Evolutionary conservation across 2,888 invertebrate genomes (phyloP).

Genomic region (Drosophila gaucha): DNA sequence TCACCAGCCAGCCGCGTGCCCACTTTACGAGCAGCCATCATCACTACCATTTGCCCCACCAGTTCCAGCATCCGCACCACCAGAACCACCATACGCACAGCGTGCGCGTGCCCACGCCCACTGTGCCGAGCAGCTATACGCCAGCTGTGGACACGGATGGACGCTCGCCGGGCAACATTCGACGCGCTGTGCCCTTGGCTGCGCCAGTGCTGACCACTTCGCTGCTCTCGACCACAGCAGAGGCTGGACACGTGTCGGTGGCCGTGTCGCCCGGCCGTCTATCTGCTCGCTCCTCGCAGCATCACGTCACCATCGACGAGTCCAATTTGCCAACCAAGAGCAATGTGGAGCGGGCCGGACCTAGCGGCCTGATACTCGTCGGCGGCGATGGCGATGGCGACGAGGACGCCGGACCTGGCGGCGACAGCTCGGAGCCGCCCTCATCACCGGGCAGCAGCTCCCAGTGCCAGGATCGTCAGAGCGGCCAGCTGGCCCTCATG

Average conservation of each 20-base stretch:
- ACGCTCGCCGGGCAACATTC: constrained; percentile 44
- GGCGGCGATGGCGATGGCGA: constrained; percentile 71
- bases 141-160: constrained; percentile 31
- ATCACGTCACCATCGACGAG: constrained; percentile 85
- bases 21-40: constrained; percentile 82
- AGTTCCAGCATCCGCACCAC: constrained; percentile 83
- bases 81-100: constrained; percentile 83
- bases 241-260: constrained; percentile 84
- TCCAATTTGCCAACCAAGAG: constrained; percentile 80
- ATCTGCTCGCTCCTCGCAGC: constrained; percentile 82
- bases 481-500: constrained; percentile 83
- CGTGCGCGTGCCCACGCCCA: constrained; percentile 78
- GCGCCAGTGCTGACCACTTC: constrained; percentile 51
- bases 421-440: constrained; percentile 80
- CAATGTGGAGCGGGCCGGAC: constrained; percentile 63
- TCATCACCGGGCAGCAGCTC: constrained; percentile 78
- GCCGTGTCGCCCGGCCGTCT: constrained; percentile 86
- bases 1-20: constrained; percentile 70
- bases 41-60: constrained; percentile 83
- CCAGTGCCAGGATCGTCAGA: constrained; percentile 75
- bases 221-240: constrained; percentile 35
- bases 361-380: constrained; percentile 64
- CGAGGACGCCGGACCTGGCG: constrained; percentile 51
- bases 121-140: constrained; percentile 77
- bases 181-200: constrained; percentile 35